Base-by-base conservation (phyloP, 2,113 vertebrate species). In the Rhineura floridana region DNA sequence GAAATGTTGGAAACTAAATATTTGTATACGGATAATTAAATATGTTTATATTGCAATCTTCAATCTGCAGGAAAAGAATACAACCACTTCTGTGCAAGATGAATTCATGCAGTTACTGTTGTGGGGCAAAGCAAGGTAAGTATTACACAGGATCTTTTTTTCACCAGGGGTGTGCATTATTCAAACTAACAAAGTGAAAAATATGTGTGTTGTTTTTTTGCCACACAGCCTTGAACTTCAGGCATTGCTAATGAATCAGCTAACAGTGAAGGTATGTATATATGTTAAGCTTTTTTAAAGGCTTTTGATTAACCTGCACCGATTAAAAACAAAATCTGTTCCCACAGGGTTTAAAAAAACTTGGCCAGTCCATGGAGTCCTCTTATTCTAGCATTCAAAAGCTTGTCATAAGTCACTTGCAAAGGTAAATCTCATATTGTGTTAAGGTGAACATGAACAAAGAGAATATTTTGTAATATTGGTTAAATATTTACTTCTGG, bases 381-480 rank as follows among this genome's bases (percentile, higher is more conserved):
- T 99, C 99, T 0, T 99, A 99, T 93, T 98, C 98, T 89, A 99
- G 98, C 93, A 99, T 99, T 95, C 99, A 99, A 63, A 99, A 99
- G 82, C 94, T 99, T 81, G 98, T 99, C 62, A 99, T 99, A 94
- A 99, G 99, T 96, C 98, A 99, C 93, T 96, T 99, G 87, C 99
- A 99, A 96, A 99, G 98, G 99, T 99, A 95, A 59, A 93, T 93
- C 55, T 33, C 21, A 33, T 50, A 21, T 1, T 63, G 4, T 23
- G 3, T 65, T 3, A 52, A 5, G n/a, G 13, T 65, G n/a, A 33
- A 28, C 11, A 3, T 65, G 25, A 36, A n/a, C 39, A 2, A n/a
- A 63, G 21, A 36, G 5, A 46, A 67, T 69, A 83, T 65, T 65
- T 82, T n/a, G 25, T 44, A 46, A 63, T 28, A 62, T 21, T 81